Conservation (phyloP, 2,113 vertebrate species). For the Syngnathus scovelli region DNA sequence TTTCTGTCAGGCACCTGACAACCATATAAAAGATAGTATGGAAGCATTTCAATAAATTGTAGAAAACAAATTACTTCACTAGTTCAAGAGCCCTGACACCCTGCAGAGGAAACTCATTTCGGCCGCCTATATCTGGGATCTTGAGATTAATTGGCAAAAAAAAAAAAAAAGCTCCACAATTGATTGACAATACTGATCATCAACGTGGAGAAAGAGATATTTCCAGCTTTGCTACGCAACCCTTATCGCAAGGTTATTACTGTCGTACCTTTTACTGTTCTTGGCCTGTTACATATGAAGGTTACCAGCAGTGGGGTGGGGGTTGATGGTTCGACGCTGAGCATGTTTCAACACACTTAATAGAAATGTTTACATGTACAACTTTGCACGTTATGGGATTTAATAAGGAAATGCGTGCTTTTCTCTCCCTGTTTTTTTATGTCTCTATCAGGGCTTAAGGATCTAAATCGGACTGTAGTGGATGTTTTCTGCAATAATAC, state of each 20-base stretch:
- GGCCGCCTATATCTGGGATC: too few relatives aligned
- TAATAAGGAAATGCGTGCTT: not conserved
- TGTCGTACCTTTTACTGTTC: too few relatives aligned
- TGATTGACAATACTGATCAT: too few relatives aligned
- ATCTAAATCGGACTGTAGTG: not conserved
- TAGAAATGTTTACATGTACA: not conserved
- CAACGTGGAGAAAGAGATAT: too few relatives aligned
- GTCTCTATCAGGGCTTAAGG: not conserved
- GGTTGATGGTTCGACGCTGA: not conserved
- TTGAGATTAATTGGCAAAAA: too few relatives aligned
- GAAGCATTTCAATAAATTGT: not conserved
- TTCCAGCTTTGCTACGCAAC: too few relatives aligned
- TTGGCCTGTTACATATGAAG: not conserved
- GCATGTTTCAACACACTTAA: not conserved
- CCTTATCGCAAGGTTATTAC: too few relatives aligned
- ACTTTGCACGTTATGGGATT: not conserved
- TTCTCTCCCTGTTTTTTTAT: not conserved
- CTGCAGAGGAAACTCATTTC: too few relatives aligned
- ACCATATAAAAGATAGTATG: not conserved
- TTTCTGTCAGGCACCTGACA: slow-evolving; percentile 20
- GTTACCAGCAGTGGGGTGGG: not conserved
- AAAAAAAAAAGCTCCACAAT: too few relatives aligned
- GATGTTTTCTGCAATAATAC: not conserved
- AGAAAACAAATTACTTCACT: not conserved
- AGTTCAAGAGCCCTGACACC: not conserved